phyloP scores from a whole-genome alignment of 2,113 vertebrate species.

The Hylia prasina region DNA sequence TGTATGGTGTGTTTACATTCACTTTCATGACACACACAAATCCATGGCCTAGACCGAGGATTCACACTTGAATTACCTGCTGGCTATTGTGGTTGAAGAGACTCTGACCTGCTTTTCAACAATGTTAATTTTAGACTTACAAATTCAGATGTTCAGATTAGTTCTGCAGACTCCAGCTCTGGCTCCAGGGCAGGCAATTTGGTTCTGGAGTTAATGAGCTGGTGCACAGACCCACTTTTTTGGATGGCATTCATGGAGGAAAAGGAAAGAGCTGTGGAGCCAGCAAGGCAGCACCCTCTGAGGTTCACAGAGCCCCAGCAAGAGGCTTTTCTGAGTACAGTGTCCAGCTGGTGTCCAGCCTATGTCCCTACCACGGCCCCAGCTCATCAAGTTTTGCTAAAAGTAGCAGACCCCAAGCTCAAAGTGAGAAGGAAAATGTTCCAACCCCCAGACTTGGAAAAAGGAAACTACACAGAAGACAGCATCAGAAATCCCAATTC shows the following conservation, averaged over 20 bases:
- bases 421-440: not conserved
- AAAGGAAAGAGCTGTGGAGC: not conserved
- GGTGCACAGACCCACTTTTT: not conserved
- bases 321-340: not conserved
- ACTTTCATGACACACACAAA: not conserved
- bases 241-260: not conserved
- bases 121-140: not conserved
- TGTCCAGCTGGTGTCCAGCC: not conserved
- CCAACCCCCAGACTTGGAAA: not conserved
- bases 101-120: not conserved
- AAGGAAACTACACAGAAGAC: not conserved
- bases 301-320: fast-evolving
- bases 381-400: not conserved
- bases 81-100: not conserved
- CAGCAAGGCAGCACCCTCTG: not conserved
- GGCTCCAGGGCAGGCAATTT: not conserved
- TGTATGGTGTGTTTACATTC: not conserved
- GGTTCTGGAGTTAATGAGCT: not conserved
- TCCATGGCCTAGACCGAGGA: not conserved
- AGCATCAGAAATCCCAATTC: not conserved
- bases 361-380: not conserved
- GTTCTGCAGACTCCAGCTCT: not conserved
- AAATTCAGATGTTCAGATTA: not conserved
- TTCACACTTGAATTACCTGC: not conserved
- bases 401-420: not conserved